phyloP scores from a whole-genome alignment of 2,888 invertebrate species.

The Drosophila bunnanda region DNA sequence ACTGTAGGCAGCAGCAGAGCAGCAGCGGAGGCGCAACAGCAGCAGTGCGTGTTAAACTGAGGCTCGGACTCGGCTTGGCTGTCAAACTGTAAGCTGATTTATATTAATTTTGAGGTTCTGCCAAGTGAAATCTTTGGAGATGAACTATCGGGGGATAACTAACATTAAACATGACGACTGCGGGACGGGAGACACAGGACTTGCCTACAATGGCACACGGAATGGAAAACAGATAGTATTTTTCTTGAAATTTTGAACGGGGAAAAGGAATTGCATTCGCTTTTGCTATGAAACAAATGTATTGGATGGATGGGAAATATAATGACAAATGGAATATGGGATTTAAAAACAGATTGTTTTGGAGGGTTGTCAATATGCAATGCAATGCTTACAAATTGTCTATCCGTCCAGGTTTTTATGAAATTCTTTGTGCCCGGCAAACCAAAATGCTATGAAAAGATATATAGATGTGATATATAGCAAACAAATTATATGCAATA shows the following conservation, averaged over 20 bases:
- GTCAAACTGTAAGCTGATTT: constrained; percentile 30
- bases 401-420: constrained; percentile 81
- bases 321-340: constrained; percentile 19
- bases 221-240: constrained; percentile 2
- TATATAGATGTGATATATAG: constrained; percentile 67
- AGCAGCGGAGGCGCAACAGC: constrained; percentile 17
- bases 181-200: constrained; percentile 31
- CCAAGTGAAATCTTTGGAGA: constrained; percentile 8
- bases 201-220: constrained; percentile 25
- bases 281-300: constrained; percentile 2
- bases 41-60: constrained; percentile 57
- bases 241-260: constrained; percentile 17
- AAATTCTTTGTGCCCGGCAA: constrained; percentile 81
- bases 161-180: constrained; percentile 23
- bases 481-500: constrained; percentile 55
- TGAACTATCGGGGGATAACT: constrained; percentile 10
- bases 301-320: neutral
- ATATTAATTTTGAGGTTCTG: neutral
- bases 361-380: constrained; percentile 44
- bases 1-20: constrained; percentile 28
- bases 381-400: constrained; percentile 81
- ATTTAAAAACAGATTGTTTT: constrained; percentile 17
- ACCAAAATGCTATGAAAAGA: constrained; percentile 82
- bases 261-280: constrained; percentile 29
- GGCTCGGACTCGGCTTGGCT: constrained; percentile 6